Conservation (phyloP, 2,797 vertebrate species). For the Coregonus sp. region DNA sequence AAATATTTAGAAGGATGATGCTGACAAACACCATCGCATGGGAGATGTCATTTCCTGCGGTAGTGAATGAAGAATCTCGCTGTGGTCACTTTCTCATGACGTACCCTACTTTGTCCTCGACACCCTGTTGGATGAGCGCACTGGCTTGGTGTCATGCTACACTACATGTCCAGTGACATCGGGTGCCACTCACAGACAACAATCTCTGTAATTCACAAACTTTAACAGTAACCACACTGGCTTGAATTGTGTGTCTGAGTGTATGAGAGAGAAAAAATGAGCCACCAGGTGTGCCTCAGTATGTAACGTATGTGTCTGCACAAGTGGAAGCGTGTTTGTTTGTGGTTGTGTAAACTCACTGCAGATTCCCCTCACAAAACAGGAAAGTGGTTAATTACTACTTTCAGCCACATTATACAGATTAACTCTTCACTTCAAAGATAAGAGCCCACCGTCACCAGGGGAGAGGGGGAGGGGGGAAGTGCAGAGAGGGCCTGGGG, state of each 20-base stretch:
- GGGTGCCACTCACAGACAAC: neutral
- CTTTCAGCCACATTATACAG: conserved; percentile 54
- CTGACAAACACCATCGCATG: conserved; percentile 37
- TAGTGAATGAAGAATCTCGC: neutral
- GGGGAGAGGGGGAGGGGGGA: conserved; percentile 31
- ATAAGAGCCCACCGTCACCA: conserved; percentile 42
- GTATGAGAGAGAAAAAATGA: no score
- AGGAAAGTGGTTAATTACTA: conserved; percentile 69
- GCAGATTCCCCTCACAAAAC: conserved; percentile 36
- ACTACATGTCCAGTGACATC: neutral
- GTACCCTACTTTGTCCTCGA: conserved; percentile 26
- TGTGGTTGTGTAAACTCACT: conserved; percentile 17
- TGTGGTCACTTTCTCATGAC: conserved; percentile 38
- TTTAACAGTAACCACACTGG: neutral
- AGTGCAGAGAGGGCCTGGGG: conserved; percentile 41
- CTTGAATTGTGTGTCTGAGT: no score
- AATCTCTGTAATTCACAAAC: neutral
- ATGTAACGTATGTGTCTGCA: conserved; percentile 14
- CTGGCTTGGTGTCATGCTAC: neutral
- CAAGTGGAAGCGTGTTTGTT: conserved; percentile 29
- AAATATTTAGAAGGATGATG: conserved; percentile 58
- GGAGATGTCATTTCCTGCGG: conserved; percentile 32
- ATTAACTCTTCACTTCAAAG: conserved; percentile 70
- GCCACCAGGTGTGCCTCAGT: no score
- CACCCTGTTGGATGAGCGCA: neutral